Conservation (phyloP, 2,797 vertebrate species). For the Lophius americanus region DNA sequence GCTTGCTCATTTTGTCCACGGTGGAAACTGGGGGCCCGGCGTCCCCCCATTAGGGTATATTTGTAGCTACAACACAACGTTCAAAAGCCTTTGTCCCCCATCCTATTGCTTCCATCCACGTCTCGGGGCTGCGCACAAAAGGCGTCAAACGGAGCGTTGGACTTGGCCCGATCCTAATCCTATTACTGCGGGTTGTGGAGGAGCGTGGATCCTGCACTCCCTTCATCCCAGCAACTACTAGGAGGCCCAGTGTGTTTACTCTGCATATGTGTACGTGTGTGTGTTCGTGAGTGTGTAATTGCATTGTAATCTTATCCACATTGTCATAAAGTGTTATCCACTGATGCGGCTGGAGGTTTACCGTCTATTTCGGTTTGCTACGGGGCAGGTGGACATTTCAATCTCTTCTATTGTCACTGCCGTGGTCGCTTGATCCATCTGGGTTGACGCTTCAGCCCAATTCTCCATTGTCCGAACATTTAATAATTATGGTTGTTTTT, state of each 20-base stretch:
- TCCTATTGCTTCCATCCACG: constrained; percentile 65
- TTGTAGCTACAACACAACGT: constrained; percentile 74
- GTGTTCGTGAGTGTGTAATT: constrained; percentile 73
- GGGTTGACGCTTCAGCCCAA: not conserved
- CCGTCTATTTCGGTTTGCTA: constrained; percentile 51
- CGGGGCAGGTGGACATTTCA: constrained; percentile 67
- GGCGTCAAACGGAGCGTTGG: constrained; percentile 77
- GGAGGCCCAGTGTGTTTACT: constrained; percentile 62
- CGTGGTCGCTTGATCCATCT: not conserved
- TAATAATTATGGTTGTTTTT: not conserved
- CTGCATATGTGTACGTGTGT: constrained; percentile 47
- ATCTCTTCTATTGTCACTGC: constrained; percentile 28
- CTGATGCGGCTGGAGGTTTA: constrained; percentile 64
- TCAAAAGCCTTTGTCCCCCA: constrained; percentile 77
- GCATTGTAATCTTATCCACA: constrained; percentile 74
- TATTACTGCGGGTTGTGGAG: constrained; percentile 70
- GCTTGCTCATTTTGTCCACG: constrained; percentile 44
- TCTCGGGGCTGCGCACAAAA: constrained; percentile 78
- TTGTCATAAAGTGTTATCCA: constrained; percentile 78
- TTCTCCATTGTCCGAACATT: no score
- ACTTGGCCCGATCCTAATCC: constrained; percentile 77
- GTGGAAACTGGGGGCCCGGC: constrained; percentile 44
- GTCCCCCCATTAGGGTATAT: constrained; percentile 72
- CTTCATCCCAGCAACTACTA: constrained; percentile 55
- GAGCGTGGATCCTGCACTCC: constrained; percentile 55